Conservation (phyloP, 2,797 vertebrate genomes). For the Cryptoblepharus egeriae region DNA sequence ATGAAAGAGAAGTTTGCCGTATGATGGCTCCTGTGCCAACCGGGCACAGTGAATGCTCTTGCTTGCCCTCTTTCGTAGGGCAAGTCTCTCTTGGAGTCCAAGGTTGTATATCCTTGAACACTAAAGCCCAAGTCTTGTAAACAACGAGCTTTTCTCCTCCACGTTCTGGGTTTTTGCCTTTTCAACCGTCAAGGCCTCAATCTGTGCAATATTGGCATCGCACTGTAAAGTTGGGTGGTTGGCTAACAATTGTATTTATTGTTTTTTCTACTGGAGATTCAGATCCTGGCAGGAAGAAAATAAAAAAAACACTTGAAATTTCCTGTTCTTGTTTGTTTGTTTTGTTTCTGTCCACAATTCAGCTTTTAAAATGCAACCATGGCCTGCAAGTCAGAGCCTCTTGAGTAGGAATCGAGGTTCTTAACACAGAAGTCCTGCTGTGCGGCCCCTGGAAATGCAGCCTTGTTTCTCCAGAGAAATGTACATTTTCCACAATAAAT, state of each 20-base stretch:
- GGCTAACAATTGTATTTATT: conserved; percentile 44
- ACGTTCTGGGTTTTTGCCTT: background rate
- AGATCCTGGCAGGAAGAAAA: conserved; percentile 24
- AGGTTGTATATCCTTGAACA: background rate
- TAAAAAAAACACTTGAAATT: conserved; percentile 39
- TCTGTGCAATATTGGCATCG: accelerated
- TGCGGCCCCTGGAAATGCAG: too few species aligned
- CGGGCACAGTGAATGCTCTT: too few species aligned
- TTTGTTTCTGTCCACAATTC: too few species aligned
- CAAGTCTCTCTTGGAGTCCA: background rate
- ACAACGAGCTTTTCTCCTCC: background rate
- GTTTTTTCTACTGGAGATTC: background rate
- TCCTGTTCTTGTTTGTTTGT: background rate
- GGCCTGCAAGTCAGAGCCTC: background rate
- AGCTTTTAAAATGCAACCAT: background rate
- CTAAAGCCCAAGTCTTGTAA: background rate
- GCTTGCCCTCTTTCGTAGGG: background rate
- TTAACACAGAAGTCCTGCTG: too few species aligned
- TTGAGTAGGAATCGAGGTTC: background rate
- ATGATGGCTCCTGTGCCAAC: background rate
- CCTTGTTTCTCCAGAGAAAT: too few species aligned
- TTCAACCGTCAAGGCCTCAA: accelerated
- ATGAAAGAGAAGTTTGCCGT: background rate
- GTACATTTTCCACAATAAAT: too few species aligned
- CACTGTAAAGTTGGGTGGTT: accelerated